Conservation (phyloP, 2,888 invertebrate genomes). For the Rotaria socialis region DNA sequence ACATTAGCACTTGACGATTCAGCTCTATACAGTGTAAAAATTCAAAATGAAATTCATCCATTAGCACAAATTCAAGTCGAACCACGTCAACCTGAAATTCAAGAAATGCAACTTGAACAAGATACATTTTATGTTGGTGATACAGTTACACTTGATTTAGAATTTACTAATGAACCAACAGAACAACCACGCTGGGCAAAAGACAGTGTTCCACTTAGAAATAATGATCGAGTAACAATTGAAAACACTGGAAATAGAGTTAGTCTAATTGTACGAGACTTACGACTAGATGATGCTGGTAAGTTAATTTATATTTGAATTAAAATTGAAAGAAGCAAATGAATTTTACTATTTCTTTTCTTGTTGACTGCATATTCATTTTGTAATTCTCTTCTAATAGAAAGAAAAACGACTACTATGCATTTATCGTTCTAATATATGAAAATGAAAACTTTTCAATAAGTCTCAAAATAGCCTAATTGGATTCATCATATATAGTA, state of each 20-base stretch:
- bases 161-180: conserved; percentile 17
- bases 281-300: conserved; percentile 27
- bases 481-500: no score
- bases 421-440: no score
- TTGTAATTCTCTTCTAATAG: no score
- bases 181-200: not conserved
- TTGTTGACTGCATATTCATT: no score
- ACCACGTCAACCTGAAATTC: conserved; percentile 16
- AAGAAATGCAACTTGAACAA: conserved; percentile 27
- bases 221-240: not conserved
- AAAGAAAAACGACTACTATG: no score
- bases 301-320: not conserved
- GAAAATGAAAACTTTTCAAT: no score
- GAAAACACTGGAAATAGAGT: not conserved
- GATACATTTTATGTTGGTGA: conserved; percentile 20
- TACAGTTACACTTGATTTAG: conserved; percentile 35
- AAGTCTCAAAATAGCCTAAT: no score
- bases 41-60: conserved; percentile 26
- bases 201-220: not conserved
- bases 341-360: no score
- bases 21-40: conserved; percentile 8
- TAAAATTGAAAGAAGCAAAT: no score
- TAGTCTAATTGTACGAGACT: not conserved
- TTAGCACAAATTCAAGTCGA: conserved; percentile 15
- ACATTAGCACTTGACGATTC: conserved; percentile 22